Evolutionary conservation across 2,888 invertebrate genomes (phyloP).

Genomic region (Pinctada fucata): DNA sequence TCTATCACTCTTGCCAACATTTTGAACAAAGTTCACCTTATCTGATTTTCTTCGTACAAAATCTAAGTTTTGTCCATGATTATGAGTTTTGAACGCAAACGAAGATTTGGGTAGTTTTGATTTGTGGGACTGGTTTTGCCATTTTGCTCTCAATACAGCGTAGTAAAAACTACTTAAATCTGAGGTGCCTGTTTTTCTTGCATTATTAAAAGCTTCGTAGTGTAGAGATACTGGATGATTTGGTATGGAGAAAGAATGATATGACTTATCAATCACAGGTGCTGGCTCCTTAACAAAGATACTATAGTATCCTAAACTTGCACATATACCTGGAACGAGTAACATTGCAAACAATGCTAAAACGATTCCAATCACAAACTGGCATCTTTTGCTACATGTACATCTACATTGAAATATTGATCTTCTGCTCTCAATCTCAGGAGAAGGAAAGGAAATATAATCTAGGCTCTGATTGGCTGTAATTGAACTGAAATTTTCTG

Average conservation of each 20-base stretch:
- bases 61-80: background rate
- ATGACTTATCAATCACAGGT: constrained; percentile 70
- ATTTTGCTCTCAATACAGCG: background rate
- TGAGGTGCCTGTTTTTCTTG: constrained; percentile 15
- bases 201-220: constrained; percentile 63
- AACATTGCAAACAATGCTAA: constrained; percentile 50
- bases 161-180: background rate
- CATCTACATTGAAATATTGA: background rate
- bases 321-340: constrained; percentile 43
- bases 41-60: too few species aligned
- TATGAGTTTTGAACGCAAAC: background rate
- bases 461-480: background rate
- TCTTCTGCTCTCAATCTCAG: background rate
- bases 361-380: constrained; percentile 29
- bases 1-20: too few species aligned
- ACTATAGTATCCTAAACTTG: constrained; percentile 58
- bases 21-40: too few species aligned
- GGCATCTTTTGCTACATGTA: background rate
- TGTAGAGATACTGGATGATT: constrained; percentile 67
- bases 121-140: background rate
- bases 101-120: background rate
- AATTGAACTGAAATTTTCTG: background rate
- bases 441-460: background rate
- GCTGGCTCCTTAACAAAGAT: constrained; percentile 57
- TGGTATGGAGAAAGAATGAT: constrained; percentile 71